Conservation (phyloP, 2,113 vertebrate genomes). For the Forbesichthys papilliferus region DNA sequence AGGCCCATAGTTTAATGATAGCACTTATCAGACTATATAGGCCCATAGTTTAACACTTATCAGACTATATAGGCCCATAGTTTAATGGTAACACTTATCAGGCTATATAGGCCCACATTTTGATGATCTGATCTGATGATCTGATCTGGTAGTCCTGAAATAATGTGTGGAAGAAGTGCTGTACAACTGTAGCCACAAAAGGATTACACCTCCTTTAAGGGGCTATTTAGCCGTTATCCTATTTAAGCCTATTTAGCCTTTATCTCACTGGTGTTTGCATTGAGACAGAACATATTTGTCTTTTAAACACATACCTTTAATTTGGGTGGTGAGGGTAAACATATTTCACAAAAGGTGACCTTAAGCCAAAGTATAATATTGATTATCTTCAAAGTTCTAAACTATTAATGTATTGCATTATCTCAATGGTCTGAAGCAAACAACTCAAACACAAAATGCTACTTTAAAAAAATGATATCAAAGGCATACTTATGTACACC, state of each 20-base stretch:
- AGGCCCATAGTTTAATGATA: no score
- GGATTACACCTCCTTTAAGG: conserved; percentile 41
- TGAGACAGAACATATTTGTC: conserved; percentile 31
- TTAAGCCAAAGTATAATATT: no score
- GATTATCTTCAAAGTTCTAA: no score
- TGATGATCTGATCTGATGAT: conserved; percentile 50
- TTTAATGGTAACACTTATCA: conserved; percentile 8
- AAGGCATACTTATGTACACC: background rate
- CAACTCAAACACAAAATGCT: no score
- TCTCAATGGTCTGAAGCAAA: no score
- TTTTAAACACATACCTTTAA: conserved; percentile 27
- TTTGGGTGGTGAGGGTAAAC: background rate
- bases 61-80: background rate
- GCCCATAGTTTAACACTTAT: background rate
- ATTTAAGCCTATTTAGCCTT: conserved; percentile 18
- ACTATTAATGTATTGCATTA: no score
- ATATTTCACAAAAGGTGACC: no score
- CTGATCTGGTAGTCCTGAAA: conserved; percentile 8
- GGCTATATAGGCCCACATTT: conserved; percentile 29
- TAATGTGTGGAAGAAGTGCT: conserved; percentile 36
- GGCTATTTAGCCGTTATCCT: conserved; percentile 36
- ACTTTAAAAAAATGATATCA: background rate
- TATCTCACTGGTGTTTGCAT: conserved; percentile 38
- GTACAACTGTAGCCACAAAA: conserved; percentile 14
- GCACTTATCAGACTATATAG: no score